phyloP scores from a whole-genome alignment of 2,797 vertebrate genomes.

The Sebastes glaucus region DNA sequence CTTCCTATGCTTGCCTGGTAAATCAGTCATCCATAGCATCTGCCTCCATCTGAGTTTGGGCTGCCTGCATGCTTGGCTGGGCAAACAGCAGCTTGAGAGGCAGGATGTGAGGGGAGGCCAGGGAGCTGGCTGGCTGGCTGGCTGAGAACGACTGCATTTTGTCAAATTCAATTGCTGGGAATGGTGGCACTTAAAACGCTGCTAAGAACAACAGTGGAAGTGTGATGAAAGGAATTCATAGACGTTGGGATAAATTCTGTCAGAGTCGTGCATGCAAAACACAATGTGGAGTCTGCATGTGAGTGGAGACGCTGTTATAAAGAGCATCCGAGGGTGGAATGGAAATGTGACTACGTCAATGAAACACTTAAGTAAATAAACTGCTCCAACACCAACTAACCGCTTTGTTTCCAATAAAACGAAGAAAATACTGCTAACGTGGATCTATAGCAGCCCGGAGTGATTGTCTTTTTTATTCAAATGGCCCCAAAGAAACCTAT shows the following conservation, averaged over 20 bases:
- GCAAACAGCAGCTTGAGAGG: constrained; percentile 62
- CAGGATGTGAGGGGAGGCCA: constrained; percentile 42
- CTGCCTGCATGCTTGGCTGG: constrained; percentile 54
- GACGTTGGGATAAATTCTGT: neutral
- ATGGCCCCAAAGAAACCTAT: constrained; percentile 51
- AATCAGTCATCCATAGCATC: constrained; percentile 64
- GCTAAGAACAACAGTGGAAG: constrained; percentile 17
- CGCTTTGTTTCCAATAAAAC: constrained; percentile 28
- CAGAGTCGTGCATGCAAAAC: neutral
- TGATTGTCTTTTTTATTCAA: constrained; percentile 7
- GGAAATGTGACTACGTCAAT: constrained; percentile 3
- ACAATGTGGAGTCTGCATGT: neutral
- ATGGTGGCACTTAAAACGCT: constrained; percentile 36
- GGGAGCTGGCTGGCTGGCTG: neutral
- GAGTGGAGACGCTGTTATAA: neutral
- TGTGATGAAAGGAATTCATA: neutral
- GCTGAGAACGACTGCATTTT: constrained; percentile 39
- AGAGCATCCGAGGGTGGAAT: constrained; percentile 8
- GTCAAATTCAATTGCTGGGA: constrained; percentile 53
- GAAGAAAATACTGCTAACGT: neutral
- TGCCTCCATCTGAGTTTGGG: constrained; percentile 54
- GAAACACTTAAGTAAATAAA: constrained; percentile 28
- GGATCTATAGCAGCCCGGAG: constrained; percentile 7
- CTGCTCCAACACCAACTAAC: neutral
- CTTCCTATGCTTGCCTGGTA: constrained; percentile 23